Evolutionary conservation across 1,140 invertebrate species (phyloP), one percentile per base, ranked within the genome.

Genomic region (Scaptomyza graminum): DNA sequence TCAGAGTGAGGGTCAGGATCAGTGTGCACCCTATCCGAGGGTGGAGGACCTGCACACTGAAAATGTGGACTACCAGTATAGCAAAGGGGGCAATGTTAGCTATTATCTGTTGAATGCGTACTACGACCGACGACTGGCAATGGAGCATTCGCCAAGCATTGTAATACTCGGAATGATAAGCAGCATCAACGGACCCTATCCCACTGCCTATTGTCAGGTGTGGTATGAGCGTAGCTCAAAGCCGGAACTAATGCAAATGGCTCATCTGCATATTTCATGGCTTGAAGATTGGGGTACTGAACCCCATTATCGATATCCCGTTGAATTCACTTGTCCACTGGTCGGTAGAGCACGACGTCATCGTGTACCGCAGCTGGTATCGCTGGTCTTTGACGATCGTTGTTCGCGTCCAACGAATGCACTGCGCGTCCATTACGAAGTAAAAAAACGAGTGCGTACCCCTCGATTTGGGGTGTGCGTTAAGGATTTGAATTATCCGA

Each of bases 181-280:
- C 91, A 93, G 95, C n/a, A 95, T 97, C 43, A 0, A 3, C 0
- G 96, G 95, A 0, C 94, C 95, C 83, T 66, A 52, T 18, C 69
- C 67, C 7, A 0, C 0, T 0, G 31, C 51, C 8, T 67, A 55
- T 6, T 97, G 97, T 83, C 96, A 97, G 83, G 92, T 98, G 59
- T 98, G 97, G 97, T 98, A 96, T 91, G 95, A 97, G 43, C 94
- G 94, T 5, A 94, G 95, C 3, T 5, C 5, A 31, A 94, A 95
- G 70, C 95, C 95, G 11, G 94, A 95, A 0, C 93, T 97, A n/a
- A 94, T 96, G 5, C 95, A 95, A 52, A 94, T 94, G 7, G 92
- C 95, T 43, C 95, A 96, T 75, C 97, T 97, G 90, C 97, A 97
- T 73, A 96, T 97, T 80, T 95, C 96, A 61, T 98, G 97, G 97